Conservation (phyloP, 2,797 vertebrate genomes). For the Xenentodon cancila region DNA sequence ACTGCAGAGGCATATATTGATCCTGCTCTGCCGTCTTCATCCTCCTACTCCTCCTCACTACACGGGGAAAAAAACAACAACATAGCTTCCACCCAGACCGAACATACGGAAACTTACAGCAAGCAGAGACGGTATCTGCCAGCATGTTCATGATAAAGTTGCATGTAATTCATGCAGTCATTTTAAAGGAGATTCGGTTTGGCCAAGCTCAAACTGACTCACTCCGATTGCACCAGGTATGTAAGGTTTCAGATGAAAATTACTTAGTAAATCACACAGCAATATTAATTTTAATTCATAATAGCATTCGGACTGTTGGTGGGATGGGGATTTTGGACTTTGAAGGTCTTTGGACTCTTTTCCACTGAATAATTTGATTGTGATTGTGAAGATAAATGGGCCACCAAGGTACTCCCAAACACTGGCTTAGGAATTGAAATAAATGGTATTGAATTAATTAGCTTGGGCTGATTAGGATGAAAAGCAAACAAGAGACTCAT, state of each 20-base stretch:
- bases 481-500: slow-evolving; percentile 39
- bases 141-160: slow-evolving; percentile 19
- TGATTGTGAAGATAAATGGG: slow-evolving; percentile 60
- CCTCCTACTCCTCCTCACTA: slow-evolving; percentile 8
- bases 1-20: slow-evolving; percentile 64
- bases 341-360: slow-evolving; percentile 14
- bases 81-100: slow-evolving; percentile 18
- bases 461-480: slow-evolving; percentile 22
- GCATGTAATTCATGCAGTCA: slow-evolving; percentile 33
- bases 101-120: slow-evolving; percentile 32
- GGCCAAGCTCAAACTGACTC: slow-evolving; percentile 15
- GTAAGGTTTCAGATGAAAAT: slow-evolving; percentile 21
- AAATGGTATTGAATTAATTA: slow-evolving; percentile 53
- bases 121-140: slow-evolving; percentile 29
- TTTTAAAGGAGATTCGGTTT: slow-evolving; percentile 13
- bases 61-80: neutral
- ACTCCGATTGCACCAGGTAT: slow-evolving; percentile 8
- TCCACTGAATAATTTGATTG: slow-evolving; percentile 27
- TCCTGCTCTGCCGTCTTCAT: slow-evolving; percentile 34
- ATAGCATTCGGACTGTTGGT: slow-evolving; percentile 1
- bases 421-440: slow-evolving; percentile 41
- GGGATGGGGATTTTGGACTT: slow-evolving; percentile 10
- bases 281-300: slow-evolving; percentile 3
- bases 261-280: neutral
- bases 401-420: slow-evolving; percentile 32